Percentiles rank a stretch among this genome's conserved stretches.
These are phyloP conservation scores for Hippolais icterina DNA, from an alignment of 2,113 vertebrate genomes.

Conservation along the genomic window DNA sequence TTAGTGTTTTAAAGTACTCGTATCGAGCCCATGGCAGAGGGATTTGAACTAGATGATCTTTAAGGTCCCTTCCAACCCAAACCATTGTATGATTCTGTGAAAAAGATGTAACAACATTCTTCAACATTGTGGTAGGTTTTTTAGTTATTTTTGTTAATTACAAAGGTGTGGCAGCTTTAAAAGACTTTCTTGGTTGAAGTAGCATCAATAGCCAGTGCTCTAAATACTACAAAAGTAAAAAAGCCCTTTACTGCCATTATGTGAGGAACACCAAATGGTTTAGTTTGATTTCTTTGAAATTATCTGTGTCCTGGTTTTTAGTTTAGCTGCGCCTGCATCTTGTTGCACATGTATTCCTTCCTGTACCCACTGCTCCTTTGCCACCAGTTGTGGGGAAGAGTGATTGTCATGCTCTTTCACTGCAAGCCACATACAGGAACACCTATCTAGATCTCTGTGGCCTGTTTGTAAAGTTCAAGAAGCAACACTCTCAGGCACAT, in stretches of 20 bases:
- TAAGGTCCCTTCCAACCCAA: not conserved
- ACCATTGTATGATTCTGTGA: not conserved
- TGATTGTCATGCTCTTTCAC: not conserved
- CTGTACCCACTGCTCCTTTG: not conserved
- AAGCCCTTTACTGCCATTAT: not conserved
- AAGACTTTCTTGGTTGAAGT: not conserved
- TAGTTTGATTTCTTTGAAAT: not conserved
- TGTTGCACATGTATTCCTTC: not conserved
- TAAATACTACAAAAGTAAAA: not conserved
- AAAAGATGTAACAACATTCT: not conserved
- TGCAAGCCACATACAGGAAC: not conserved
- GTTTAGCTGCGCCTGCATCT: not conserved
- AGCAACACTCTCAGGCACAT: not conserved
- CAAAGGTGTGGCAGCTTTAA: not conserved
- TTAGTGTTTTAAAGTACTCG: not conserved
- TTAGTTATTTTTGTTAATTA: not conserved
- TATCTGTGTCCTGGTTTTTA: not conserved
- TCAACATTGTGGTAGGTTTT: not conserved
- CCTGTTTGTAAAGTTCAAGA: not conserved
- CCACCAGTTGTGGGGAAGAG: not conserved
- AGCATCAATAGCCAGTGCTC: not conserved
- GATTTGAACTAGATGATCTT: not conserved
- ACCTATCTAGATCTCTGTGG: not conserved
- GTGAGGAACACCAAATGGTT: not conserved
- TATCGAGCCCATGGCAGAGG: not conserved